Evolutionary conservation across 2,888 invertebrate species (phyloP).

Genomic region (Cantharis flavilabris): DNA sequence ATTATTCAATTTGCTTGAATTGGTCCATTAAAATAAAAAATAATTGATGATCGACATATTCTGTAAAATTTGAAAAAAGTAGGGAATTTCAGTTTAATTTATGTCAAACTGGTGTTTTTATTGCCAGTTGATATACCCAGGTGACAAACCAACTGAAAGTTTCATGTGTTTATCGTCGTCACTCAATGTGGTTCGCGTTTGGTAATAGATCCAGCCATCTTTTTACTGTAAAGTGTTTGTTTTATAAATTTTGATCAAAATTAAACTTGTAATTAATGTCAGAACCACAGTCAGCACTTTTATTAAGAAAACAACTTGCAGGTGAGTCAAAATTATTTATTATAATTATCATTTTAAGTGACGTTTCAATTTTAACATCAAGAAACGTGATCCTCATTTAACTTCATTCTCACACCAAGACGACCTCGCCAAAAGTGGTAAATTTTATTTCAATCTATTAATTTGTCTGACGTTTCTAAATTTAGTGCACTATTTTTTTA

Average conservation of each 20-base stretch:
- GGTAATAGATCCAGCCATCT: slow-evolving; percentile 67
- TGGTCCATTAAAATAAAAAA: neutral
- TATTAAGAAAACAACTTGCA: slow-evolving; percentile 94
- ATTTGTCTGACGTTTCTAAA: slow-evolving; percentile 18
- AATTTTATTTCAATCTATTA: slow-evolving; percentile 11
- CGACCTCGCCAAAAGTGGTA: slow-evolving; percentile 27
- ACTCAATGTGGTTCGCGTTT: slow-evolving; percentile 46
- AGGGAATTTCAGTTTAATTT: neutral
- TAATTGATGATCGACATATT: neutral
- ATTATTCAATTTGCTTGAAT: neutral
- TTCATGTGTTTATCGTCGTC: slow-evolving; percentile 53
- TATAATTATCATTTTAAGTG: neutral
- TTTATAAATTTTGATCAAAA: slow-evolving; percentile 75
- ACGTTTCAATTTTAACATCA: neutral
- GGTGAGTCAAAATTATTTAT: slow-evolving; percentile 64
- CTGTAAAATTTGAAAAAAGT: neutral
- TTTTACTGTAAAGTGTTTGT: slow-evolving; percentile 71
- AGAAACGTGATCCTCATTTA: slow-evolving; percentile 26
- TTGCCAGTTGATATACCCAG: slow-evolving; percentile 16
- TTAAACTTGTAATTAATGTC: slow-evolving; percentile 88
- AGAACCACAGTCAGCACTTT: slow-evolving; percentile 93
- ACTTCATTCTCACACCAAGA: slow-evolving; percentile 7
- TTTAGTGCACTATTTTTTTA: slow-evolving; percentile 6
- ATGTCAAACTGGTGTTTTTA: neutral
- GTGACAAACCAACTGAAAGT: slow-evolving; percentile 50